These are phyloP conservation scores for Cettia cetti DNA, from an alignment of 2,113 vertebrate species.

Conservation along the genomic window DNA sequence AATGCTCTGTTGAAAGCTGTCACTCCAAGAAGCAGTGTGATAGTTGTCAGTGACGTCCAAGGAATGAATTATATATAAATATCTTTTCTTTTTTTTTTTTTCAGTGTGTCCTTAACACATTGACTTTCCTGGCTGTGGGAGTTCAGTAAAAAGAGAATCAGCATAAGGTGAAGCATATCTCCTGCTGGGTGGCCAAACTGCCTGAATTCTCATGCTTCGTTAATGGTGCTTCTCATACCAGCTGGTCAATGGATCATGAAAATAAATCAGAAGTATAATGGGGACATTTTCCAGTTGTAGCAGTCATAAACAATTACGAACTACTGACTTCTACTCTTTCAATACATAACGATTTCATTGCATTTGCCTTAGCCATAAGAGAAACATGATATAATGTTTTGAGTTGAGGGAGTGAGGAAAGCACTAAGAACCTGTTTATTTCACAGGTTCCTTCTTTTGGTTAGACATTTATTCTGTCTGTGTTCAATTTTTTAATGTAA, in stretches of 20 bases:
- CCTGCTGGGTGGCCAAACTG: constrained; percentile 62
- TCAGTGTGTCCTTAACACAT: constrained; percentile 43
- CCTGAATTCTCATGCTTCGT: constrained; percentile 68
- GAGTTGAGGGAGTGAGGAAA: neutral
- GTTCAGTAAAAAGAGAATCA: constrained; percentile 26
- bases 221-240: constrained; percentile 69
- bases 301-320: constrained; percentile 64
- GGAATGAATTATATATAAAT: constrained; percentile 55
- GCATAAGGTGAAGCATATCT: constrained; percentile 50
- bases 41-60: constrained; percentile 56
- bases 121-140: constrained; percentile 29
- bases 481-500: neutral
- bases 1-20: constrained; percentile 61
- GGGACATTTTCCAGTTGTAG: neutral
- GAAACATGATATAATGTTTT: neutral
- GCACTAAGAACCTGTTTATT: neutral
- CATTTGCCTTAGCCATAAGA: constrained; percentile 5
- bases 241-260: constrained; percentile 72
- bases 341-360: neutral
- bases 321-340: constrained; percentile 28
- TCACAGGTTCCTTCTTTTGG: neutral
- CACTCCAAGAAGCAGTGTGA: constrained; percentile 48
- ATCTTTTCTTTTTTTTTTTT: constrained; percentile 12
- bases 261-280: constrained; percentile 66
- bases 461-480: neutral